Evolutionary conservation across 2,888 invertebrate species (phyloP), one percentile per base, ranked within the genome.

Genomic region (Keiferia lycopersicella): DNA sequence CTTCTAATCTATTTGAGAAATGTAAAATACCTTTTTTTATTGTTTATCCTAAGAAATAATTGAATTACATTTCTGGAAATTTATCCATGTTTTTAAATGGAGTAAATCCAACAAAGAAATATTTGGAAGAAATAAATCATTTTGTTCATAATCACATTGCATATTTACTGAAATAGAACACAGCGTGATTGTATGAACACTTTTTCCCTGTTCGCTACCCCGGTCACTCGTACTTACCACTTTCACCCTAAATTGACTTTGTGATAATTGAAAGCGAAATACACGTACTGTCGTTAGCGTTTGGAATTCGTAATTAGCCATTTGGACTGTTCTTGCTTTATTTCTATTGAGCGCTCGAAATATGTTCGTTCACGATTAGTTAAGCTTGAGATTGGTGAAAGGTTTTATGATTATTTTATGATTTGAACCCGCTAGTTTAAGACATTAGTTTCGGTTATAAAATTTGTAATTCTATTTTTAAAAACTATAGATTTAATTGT

Each of bases 231-330:
- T 84, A 83, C 82, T 87, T 84, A 87, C 85, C 87, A 86, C 84
- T 87, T 89, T 86, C 80, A 82, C 82, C 81, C 81, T 78, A 82
- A 89, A 88, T 88, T 88, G 85, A 86, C 87, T 87, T 80, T 78
- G 69, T 74, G 77, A 78, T 85, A 85, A 87, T 89, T 86, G 81
- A 82, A 86, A 83, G 53, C 51, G 61, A 45, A 64, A 62, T 64
- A 41, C 61, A 61, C 61, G 61, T 61, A 50, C 69, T 66, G 67
- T 74, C 74, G 78, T 80, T 77, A 75, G 78, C 75, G 74, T 45
- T 66, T 39, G 14, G 45, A 41, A 12, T 60, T 45, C 22, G 60
- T 60, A 60, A 60, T 60, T 61, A 62, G 56, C 50, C 38, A 58
- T 39, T 14, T 18, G 20, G 20, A 22, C 51, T 51, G 20, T 20